Conservation (phyloP, 2,888 invertebrate species). For the Drosophila kambysellisi region DNA sequence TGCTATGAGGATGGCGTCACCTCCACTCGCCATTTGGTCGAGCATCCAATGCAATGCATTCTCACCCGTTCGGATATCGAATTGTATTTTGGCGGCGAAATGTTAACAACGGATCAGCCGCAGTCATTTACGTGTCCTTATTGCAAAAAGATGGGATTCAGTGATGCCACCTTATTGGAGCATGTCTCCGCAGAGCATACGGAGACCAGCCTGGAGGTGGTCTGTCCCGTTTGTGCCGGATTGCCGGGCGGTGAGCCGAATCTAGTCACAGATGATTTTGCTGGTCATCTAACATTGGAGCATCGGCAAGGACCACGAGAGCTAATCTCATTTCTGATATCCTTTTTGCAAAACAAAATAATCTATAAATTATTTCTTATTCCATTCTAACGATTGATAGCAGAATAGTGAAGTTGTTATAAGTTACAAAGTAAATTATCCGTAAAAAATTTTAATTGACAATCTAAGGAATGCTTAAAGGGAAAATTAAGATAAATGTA, state of each 20-base stretch:
- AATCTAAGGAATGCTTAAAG: neutral
- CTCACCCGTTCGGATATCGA: slow-evolving; percentile 98
- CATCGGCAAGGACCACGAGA: slow-evolving; percentile 96
- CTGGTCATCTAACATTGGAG: slow-evolving; percentile 97
- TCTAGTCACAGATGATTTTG: slow-evolving; percentile 98
- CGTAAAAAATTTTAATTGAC: neutral
- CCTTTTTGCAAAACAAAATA: slow-evolving; percentile 86
- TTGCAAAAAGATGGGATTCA: slow-evolving; percentile 98
- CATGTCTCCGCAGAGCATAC: slow-evolving; percentile 96
- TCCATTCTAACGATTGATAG: neutral
- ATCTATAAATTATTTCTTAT: neutral
- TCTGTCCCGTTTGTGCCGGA: slow-evolving; percentile 98
- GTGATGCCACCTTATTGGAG: slow-evolving; percentile 95
- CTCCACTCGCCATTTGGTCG: slow-evolving; percentile 96
- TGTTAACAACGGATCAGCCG: slow-evolving; percentile 95
- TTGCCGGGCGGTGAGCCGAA: slow-evolving; percentile 98
- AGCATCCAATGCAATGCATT: slow-evolving; percentile 99
- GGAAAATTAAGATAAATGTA: neutral
- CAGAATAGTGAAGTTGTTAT: neutral
- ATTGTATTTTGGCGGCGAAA: slow-evolving; percentile 98
- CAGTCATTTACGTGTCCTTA: slow-evolving; percentile 99
- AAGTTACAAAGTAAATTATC: neutral
- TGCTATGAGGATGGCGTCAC: slow-evolving; percentile 97
- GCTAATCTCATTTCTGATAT: slow-evolving; percentile 95
- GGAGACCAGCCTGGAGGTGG: slow-evolving; percentile 96